Percentiles rank a stretch among this genome's conserved stretches.
These are phyloP conservation scores for Hirundo rustica DNA, from an alignment of 2,797 vertebrate species.

Conservation along the genomic window DNA sequence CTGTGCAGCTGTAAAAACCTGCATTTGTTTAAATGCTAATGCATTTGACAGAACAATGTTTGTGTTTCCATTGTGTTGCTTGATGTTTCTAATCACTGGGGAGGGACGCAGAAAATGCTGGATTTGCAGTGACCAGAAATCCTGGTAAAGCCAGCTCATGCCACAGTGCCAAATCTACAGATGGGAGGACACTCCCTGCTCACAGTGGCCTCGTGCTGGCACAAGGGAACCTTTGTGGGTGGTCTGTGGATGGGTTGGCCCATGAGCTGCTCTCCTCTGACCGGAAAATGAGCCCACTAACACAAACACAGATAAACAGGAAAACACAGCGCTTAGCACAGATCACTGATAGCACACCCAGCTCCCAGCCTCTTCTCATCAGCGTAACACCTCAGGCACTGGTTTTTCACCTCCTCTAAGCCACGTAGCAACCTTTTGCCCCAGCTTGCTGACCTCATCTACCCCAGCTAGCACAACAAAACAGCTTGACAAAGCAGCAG, in stretches of 20 bases:
- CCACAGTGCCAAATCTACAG: background rate
- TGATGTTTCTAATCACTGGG: background rate
- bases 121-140: background rate
- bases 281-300: background rate
- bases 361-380: background rate
- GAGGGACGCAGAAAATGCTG: background rate
- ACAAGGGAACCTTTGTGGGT: background rate
- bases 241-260: background rate
- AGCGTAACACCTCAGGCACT: background rate
- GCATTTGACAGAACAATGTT: background rate
- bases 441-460: background rate
- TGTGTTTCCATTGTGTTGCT: background rate
- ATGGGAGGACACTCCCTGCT: background rate
- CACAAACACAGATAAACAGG: background rate
- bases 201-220: background rate
- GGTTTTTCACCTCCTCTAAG: background rate
- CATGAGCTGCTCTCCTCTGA: background rate
- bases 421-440: background rate
- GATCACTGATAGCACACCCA: background rate
- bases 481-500: background rate
- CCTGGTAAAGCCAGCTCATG: background rate
- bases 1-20: conserved; percentile 22
- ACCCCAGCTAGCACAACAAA: background rate
- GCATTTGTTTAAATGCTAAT: background rate
- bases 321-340: background rate